Base-by-base conservation (phyloP, 2,888 invertebrate species). In the Nomada flava region DNA sequence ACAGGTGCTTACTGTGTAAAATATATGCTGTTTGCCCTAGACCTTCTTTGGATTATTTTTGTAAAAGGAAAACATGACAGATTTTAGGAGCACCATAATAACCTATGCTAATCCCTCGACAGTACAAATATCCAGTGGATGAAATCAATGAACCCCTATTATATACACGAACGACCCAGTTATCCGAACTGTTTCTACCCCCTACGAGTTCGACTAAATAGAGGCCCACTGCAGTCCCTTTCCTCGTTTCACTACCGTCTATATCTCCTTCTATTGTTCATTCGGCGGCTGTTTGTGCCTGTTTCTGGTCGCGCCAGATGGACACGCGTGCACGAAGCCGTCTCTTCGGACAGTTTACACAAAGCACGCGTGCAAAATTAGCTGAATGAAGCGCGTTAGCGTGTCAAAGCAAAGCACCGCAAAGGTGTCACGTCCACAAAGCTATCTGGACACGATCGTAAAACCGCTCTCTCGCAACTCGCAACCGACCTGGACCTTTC, bases 321-420 rank as follows among this genome's bases (percentile, higher is more conserved):
- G 42, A 59, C 65, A 52, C 23, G 50, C 69, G 44, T 62, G 29
- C 50, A 36, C 55, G n/a, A 23, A 57, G 26, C 60, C 20, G 15
- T 64, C 60, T 44, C 67, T n/a, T 42, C 42, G 73, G 59, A 75
- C 60, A 62, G 62, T 77, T 71, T 74, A 50, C 71, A 81, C 77
- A 83, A 81, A 71, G 77, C 80, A 36, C 29, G 69, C 20, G 29
- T 57, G 67, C 69, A 57, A 60, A 68, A 69, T 75, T 76, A 71
- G 75, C 62, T 82, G 83, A 83, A 82, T 82, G 82, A 83, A 82
- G 60, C 74, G 74, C 82, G 82, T 77, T 63, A 81, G 47, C 60
- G 76, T 81, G 81, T 77, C 83, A 81, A 76, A 73, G 70, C 63
- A 67, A 57, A 68, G 63, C 81, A 70, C 65, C 74, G 50, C 77